Evolutionary conservation across 1,140 invertebrate genomes (phyloP).

Genomic region (Rhopalosiphum padi): DNA sequence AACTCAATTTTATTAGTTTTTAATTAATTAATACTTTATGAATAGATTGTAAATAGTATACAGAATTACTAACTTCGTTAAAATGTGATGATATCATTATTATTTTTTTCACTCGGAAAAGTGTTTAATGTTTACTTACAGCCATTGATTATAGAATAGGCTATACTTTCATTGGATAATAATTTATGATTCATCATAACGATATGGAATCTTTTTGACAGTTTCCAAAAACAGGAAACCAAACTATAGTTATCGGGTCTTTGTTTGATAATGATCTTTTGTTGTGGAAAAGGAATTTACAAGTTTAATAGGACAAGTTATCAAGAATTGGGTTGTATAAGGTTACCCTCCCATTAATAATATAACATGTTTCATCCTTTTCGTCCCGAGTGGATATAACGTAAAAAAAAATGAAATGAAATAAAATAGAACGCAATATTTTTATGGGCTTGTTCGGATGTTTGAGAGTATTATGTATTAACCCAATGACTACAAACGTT

Average conservation of each 20-base stretch:
- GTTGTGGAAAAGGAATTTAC: neutral
- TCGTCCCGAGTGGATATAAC: neutral
- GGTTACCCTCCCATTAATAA: neutral
- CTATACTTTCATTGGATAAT: neutral
- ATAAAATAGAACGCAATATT: slow-evolving; percentile 3
- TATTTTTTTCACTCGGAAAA: neutral
- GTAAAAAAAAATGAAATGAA: neutral
- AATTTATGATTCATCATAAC: neutral
- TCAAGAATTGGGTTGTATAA: neutral
- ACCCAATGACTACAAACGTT: neutral
- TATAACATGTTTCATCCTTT: neutral
- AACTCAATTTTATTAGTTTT: neutral
- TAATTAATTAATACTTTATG: neutral
- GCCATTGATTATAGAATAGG: too few relatives aligned
- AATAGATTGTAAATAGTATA: neutral
- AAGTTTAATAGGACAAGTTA: neutral
- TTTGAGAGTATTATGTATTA: neutral
- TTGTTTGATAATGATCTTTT: neutral
- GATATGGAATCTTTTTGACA: neutral
- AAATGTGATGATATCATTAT: neutral
- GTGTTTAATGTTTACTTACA: neutral
- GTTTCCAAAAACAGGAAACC: neutral
- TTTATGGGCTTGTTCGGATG: neutral
- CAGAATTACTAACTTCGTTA: neutral
- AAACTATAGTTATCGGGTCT: neutral